phyloP scores from a whole-genome alignment of 2,888 invertebrate genomes.

The Dugesia japonica region DNA sequence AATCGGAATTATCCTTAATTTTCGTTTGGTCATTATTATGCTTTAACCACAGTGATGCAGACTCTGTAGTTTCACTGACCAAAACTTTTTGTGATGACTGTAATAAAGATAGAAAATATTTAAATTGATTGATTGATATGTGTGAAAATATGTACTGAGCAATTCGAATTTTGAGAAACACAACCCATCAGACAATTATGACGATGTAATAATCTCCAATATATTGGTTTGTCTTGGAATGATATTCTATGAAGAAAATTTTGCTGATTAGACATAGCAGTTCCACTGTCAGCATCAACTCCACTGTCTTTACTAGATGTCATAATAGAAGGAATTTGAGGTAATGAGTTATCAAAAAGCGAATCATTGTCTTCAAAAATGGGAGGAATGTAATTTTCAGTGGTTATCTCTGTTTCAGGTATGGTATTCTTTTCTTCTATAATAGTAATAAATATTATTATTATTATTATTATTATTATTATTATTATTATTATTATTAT shows the following conservation, averaged over 20 bases:
- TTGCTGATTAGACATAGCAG: not conserved
- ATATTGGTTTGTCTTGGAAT: not conserved
- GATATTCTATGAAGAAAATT: not conserved
- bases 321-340: not conserved
- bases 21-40: not conserved
- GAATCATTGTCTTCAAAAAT: slow-evolving; percentile 20
- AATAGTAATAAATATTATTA: too few species aligned
- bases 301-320: slow-evolving; percentile 10
- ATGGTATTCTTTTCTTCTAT: not conserved
- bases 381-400: slow-evolving; percentile 10
- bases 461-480: too few species aligned
- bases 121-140: too few species aligned
- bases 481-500: too few species aligned
- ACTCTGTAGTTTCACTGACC: not conserved
- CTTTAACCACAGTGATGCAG: not conserved
- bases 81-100: not conserved
- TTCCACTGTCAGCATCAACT: slow-evolving; percentile 12
- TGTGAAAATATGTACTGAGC: too few species aligned
- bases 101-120: too few species aligned
- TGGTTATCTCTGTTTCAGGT: not conserved
- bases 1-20: not conserved
- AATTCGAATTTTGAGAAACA: not conserved
- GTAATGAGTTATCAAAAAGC: not conserved
- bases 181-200: slow-evolving; percentile 11
- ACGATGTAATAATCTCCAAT: slow-evolving; percentile 20